Evolutionary conservation across 2,888 invertebrate species (phyloP).

Genomic region (Ctena decussata): DNA sequence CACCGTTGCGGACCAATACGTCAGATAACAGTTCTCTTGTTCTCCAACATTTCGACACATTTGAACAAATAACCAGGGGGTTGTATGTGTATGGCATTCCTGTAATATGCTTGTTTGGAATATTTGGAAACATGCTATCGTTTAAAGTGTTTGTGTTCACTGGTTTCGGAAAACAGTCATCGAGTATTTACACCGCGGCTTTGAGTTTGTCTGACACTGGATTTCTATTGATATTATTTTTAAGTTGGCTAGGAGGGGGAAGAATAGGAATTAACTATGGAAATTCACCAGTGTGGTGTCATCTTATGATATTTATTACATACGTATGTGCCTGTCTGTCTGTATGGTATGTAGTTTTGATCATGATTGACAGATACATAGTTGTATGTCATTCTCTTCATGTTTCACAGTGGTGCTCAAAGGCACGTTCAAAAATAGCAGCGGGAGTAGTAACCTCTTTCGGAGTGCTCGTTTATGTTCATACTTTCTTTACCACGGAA

Average conservation of each 20-base stretch:
- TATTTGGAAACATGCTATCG: slow-evolving; percentile 92
- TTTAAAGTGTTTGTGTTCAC: slow-evolving; percentile 92
- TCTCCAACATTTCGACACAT: too few relatives aligned
- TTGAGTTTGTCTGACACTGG: slow-evolving; percentile 93
- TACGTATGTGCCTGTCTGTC: slow-evolving; percentile 92
- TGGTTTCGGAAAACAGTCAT: slow-evolving; percentile 92
- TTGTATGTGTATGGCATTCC: slow-evolving; percentile 87
- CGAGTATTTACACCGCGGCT: slow-evolving; percentile 93
- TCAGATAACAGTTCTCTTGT: too few relatives aligned
- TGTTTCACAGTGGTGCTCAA: slow-evolving; percentile 74
- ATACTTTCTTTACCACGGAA: slow-evolving; percentile 75
- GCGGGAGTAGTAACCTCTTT: slow-evolving; percentile 60
- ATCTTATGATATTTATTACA: slow-evolving; percentile 64
- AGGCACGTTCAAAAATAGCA: slow-evolving; percentile 67
- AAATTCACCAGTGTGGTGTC: slow-evolving; percentile 50
- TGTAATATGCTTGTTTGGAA: slow-evolving; percentile 91
- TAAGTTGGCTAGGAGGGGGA: slow-evolving; percentile 74
- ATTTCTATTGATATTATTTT: slow-evolving; percentile 91
- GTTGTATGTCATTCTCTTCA: slow-evolving; percentile 93
- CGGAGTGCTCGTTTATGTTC: slow-evolving; percentile 72
- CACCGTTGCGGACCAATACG: too few relatives aligned
- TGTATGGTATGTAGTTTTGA: slow-evolving; percentile 94
- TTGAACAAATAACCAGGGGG: slow-evolving; percentile 45
- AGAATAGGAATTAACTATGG: slow-evolving; percentile 48
- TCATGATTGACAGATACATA: slow-evolving; percentile 94